A percentile compares a stretch with the other conserved stretches of the same genome.
phyloP scores from a whole-genome alignment of 2,888 invertebrate species.

The Cancer borealis region DNA sequence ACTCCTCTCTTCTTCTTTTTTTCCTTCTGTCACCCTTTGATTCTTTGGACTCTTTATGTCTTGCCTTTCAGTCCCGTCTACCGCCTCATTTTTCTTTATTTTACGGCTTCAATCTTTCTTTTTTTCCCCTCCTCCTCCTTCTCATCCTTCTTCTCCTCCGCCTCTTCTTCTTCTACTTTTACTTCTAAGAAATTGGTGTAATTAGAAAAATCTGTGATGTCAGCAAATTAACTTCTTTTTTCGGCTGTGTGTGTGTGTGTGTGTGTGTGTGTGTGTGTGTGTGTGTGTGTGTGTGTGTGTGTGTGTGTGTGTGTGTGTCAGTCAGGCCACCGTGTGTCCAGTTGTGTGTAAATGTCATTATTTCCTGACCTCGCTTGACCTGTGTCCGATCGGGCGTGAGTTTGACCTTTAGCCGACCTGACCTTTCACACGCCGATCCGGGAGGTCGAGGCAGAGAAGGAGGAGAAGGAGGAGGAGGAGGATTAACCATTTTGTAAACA shows the following conservation, averaged over 20 bases:
- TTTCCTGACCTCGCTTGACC: constrained; percentile 23
- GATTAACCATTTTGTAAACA: constrained; percentile 33
- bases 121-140: background rate
- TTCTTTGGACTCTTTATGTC: background rate
- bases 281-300: background rate
- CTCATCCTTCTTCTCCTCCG: background rate
- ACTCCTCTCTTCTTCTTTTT: background rate
- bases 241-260: background rate
- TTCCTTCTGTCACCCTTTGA: background rate
- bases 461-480: background rate
- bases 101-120: constrained; percentile 1
- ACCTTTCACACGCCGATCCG: constrained; percentile 30
- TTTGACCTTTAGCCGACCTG: background rate
- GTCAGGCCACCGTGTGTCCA: background rate
- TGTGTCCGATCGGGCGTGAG: constrained; percentile 17
- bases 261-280: background rate
- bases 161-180: background rate
- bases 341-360: constrained; percentile 15
- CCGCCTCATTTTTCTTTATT: constrained; percentile 9
- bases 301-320: background rate
- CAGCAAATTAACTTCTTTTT: background rate
- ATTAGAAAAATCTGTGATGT: background rate
- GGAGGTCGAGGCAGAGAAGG: constrained; percentile 24
- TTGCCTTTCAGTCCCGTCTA: background rate
- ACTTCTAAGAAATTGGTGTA: background rate